Conservation (phyloP, 1,140 invertebrate genomes). For the Musca domestica region DNA sequence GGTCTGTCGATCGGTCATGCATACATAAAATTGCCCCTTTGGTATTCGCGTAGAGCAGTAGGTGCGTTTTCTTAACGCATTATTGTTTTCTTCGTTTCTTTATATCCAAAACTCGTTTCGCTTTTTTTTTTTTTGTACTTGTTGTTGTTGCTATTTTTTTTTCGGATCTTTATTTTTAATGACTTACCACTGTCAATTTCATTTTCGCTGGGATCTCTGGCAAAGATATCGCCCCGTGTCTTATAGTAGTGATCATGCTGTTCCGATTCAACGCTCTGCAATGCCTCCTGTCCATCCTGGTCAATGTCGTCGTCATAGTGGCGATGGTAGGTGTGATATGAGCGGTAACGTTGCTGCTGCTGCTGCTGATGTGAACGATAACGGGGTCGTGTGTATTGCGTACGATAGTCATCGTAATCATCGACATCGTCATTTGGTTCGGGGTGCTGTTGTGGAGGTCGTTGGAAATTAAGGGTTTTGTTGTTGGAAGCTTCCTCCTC, state of each 20-base stretch:
- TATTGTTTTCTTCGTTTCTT: too few species aligned
- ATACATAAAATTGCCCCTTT: too few species aligned
- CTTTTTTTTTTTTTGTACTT: too few species aligned
- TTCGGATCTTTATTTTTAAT: background rate
- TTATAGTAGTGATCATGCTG: constrained; percentile 58
- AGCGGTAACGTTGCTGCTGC: background rate
- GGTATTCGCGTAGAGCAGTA: too few species aligned
- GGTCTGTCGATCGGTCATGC: too few species aligned
- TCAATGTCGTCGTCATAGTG: constrained; percentile 38
- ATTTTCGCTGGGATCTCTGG: constrained; percentile 50
- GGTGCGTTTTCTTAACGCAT: too few species aligned
- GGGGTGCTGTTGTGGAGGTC: background rate
- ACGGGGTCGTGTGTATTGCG: background rate
- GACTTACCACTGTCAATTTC: constrained; percentile 49
- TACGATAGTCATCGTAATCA: background rate
- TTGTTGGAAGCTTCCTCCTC: constrained; percentile 24
- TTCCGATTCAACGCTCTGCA: constrained; percentile 67
- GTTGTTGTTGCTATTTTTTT: too few species aligned
- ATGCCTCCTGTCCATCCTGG: constrained; percentile 50
- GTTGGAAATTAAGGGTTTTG: background rate
- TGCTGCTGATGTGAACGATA: background rate
- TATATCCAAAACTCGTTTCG: too few species aligned
- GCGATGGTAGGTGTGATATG: background rate
- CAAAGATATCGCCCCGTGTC: constrained; percentile 37
- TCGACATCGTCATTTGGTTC: constrained; percentile 3